These are phyloP conservation scores for Hydrolagus colliei DNA, from an alignment of 2,797 vertebrate species.

Conservation along the genomic window DNA sequence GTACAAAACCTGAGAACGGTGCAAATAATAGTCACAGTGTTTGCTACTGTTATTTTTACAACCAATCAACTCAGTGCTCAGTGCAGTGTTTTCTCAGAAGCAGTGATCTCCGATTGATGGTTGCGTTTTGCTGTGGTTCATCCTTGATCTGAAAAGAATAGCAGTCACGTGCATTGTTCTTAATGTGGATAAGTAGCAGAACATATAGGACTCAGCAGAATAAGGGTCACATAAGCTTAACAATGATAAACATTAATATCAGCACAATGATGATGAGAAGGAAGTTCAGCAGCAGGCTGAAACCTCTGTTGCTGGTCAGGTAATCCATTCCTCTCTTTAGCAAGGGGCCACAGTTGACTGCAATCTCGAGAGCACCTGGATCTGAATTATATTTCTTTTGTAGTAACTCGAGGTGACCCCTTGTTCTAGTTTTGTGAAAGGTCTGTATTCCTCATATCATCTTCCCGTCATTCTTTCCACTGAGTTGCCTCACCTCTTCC, in stretches of 20 bases:
- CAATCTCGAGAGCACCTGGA: neutral
- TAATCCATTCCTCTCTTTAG: slow-evolving; percentile 51
- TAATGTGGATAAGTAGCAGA: neutral
- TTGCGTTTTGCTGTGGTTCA: neutral
- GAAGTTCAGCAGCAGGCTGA: slow-evolving; percentile 67
- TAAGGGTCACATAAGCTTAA: slow-evolving; percentile 59
- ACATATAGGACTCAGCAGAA: neutral
- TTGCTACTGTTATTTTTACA: too few species aligned
- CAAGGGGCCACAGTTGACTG: neutral
- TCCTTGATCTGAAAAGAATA: slow-evolving; percentile 2
- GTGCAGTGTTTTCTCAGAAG: neutral
- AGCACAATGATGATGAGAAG: slow-evolving; percentile 63
- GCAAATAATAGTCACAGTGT: too few species aligned
- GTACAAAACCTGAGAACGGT: too few species aligned
- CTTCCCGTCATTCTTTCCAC: neutral
- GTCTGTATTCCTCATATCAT: slow-evolving; percentile 1
- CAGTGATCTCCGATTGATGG: neutral
- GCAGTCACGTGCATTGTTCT: neutral
- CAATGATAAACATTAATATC: slow-evolving; percentile 60
- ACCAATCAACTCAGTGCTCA: too few species aligned
- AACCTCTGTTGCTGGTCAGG: slow-evolving; percentile 57
- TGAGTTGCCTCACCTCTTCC: neutral
- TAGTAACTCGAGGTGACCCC: neutral
- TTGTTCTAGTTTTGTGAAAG: neutral
- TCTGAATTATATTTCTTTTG: neutral